These are phyloP conservation scores for Tridacna gigas DNA, from an alignment of 2,888 invertebrate species.

Conservation along the genomic window DNA sequence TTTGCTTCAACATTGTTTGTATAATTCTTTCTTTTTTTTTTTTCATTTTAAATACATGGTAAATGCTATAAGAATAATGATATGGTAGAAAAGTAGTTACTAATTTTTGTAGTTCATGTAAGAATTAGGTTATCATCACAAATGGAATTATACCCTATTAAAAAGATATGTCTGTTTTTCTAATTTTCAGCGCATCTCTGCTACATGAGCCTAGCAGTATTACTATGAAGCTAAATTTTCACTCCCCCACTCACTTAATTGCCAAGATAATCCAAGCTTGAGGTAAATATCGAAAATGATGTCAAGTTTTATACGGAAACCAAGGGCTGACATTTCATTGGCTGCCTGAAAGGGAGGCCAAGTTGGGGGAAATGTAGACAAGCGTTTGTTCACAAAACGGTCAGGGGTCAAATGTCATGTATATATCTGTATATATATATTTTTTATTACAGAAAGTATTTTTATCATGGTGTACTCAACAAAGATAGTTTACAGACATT, in stretches of 20 bases:
- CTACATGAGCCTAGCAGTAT: conserved; percentile 9
- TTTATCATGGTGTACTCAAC: background rate
- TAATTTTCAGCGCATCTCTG: conserved; percentile 15
- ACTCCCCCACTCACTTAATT: conserved; percentile 23
- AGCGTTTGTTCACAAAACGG: conserved; percentile 18
- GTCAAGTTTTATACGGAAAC: conserved; percentile 11
- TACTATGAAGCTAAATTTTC: conserved; percentile 14
- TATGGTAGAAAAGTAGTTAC: too few species aligned
- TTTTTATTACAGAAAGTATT: conserved; percentile 8
- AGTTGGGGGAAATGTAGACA: conserved; percentile 18
- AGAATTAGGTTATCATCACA: too few species aligned
- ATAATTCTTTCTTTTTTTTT: too few species aligned
- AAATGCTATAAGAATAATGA: too few species aligned
- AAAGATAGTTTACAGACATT: background rate
- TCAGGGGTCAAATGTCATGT: conserved; percentile 2
- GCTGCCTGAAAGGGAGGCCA: conserved; percentile 7
- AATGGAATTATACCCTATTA: background rate
- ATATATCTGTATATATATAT: background rate
- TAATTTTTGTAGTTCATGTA: too few species aligned
- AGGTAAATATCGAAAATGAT: conserved; percentile 21
- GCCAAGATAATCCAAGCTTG: conserved; percentile 12
- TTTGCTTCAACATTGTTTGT: too few species aligned
- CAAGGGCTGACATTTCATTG: background rate
- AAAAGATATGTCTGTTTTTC: conserved; percentile 14
- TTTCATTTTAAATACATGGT: too few species aligned